phyloP scores from a whole-genome alignment of 1,140 invertebrate species.

The Batillaria attramentaria region DNA sequence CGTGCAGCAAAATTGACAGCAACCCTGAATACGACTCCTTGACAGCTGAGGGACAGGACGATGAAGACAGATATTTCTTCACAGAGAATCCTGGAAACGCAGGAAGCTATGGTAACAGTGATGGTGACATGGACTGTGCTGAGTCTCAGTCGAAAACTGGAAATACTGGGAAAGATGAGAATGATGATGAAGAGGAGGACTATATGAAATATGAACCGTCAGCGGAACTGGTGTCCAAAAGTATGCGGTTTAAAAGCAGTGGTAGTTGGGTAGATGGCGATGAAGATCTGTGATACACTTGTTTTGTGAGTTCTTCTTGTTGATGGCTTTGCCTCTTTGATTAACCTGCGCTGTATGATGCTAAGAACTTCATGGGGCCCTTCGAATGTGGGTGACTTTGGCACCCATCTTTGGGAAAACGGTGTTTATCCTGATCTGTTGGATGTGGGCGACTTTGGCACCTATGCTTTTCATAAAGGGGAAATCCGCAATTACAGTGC shows the following conservation, averaged over 20 bases:
- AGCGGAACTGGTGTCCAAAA: conserved; percentile 10
- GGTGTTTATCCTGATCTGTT: too few species aligned
- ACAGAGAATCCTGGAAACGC: conserved; percentile 77
- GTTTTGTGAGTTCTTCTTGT: neutral
- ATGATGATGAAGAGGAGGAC: conserved; percentile 25
- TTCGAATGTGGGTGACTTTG: neutral
- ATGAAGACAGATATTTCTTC: conserved; percentile 92
- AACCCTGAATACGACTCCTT: conserved; percentile 87
- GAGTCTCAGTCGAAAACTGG: neutral
- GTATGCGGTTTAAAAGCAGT: neutral
- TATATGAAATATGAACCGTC: conserved; percentile 26
- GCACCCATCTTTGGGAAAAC: too few species aligned
- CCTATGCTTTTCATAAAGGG: neutral
- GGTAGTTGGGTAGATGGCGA: conserved; percentile 5
- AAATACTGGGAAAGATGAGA: neutral
- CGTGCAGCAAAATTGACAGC: conserved; percentile 59
- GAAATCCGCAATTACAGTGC: too few species aligned
- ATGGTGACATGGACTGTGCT: neutral
- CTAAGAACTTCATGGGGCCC: neutral
- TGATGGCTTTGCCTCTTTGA: neutral
- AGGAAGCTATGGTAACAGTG: neutral
- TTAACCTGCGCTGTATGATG: neutral
- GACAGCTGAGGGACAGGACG: conserved; percentile 80
- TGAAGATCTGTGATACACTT: neutral
- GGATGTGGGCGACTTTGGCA: too few species aligned